Evolutionary conservation across 1,140 invertebrate genomes (phyloP).

Genomic region (Charaxes varanes): DNA sequence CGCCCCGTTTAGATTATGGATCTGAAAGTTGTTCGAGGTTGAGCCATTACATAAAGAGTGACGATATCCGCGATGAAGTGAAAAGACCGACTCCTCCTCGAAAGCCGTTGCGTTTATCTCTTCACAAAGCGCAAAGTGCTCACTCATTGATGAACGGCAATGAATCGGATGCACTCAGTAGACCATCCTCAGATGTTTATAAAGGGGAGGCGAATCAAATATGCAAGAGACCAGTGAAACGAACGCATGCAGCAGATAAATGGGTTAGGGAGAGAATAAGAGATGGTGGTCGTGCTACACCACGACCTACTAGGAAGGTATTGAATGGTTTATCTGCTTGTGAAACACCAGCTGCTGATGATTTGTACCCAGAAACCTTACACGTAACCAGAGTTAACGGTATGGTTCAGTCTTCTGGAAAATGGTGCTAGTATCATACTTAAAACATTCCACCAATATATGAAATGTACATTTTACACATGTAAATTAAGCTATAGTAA

Average conservation of each 20-base stretch:
- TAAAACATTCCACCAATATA: no score
- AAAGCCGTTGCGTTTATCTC: slow-evolving; percentile 86
- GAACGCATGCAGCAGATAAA: slow-evolving; percentile 48
- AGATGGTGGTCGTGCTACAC: slow-evolving; percentile 40
- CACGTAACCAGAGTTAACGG: slow-evolving; percentile 28
- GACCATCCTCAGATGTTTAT: slow-evolving; percentile 38
- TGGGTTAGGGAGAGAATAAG: slow-evolving; percentile 36
- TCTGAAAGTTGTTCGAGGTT: slow-evolving; percentile 73
- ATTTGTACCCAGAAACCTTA: slow-evolving; percentile 45
- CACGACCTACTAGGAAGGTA: slow-evolving; percentile 35
- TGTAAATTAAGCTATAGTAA: slow-evolving; percentile 2
- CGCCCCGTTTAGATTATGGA: slow-evolving; percentile 71
- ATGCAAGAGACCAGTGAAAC: slow-evolving; percentile 49
- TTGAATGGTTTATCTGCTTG: slow-evolving; percentile 35
- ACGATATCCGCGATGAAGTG: slow-evolving; percentile 45
- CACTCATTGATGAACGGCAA: slow-evolving; percentile 79
- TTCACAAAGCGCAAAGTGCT: slow-evolving; percentile 87
- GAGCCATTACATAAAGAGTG: slow-evolving; percentile 67
- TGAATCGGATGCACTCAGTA: slow-evolving; percentile 46
- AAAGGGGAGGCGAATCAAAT: slow-evolving; percentile 21
- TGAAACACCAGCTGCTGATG: slow-evolving; percentile 49
- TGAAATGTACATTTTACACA: slow-evolving; percentile 2
- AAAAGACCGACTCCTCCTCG: slow-evolving; percentile 85
- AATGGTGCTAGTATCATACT: slow-evolving; percentile 60
- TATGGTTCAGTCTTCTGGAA: slow-evolving; percentile 20